Conservation (phyloP, 2,113 vertebrate species). For the Pomatostomus ruficeps region DNA sequence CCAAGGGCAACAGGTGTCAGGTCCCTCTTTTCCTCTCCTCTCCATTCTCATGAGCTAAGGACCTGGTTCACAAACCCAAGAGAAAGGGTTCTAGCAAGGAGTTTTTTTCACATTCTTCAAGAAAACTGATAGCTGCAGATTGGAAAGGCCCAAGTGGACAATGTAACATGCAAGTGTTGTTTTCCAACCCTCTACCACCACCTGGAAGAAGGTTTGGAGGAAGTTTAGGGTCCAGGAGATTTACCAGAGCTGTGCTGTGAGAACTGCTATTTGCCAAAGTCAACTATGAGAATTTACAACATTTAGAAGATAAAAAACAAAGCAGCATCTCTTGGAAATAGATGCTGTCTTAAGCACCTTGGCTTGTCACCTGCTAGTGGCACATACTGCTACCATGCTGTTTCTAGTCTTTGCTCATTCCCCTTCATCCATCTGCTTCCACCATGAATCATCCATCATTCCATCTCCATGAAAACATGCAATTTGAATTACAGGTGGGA, state of each 20-base stretch:
- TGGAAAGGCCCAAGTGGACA: neutral
- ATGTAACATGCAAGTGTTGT: neutral
- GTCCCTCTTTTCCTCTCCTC: neutral
- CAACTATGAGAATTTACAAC: neutral
- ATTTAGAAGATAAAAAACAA: neutral
- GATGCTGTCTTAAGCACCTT: neutral
- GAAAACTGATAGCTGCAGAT: neutral
- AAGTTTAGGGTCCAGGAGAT: neutral
- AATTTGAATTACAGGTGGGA: neutral
- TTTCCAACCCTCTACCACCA: neutral
- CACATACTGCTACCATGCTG: neutral
- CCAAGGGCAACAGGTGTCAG: neutral
- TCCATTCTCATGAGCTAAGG: neutral
- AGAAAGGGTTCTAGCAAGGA: neutral
- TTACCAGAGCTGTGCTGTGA: neutral
- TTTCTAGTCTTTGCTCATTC: neutral
- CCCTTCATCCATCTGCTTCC: neutral
- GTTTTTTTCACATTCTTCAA: neutral
- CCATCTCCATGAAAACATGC: neutral
- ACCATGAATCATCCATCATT: no score
- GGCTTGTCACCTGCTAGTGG: neutral
- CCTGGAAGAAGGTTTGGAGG: neutral
- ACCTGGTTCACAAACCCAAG: neutral
- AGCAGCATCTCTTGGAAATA: neutral
- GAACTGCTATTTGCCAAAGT: neutral